Evolutionary conservation across 1,140 invertebrate genomes (phyloP), one percentile per base, ranked within the genome.

Genomic region (Tetranychus urticae): DNA sequence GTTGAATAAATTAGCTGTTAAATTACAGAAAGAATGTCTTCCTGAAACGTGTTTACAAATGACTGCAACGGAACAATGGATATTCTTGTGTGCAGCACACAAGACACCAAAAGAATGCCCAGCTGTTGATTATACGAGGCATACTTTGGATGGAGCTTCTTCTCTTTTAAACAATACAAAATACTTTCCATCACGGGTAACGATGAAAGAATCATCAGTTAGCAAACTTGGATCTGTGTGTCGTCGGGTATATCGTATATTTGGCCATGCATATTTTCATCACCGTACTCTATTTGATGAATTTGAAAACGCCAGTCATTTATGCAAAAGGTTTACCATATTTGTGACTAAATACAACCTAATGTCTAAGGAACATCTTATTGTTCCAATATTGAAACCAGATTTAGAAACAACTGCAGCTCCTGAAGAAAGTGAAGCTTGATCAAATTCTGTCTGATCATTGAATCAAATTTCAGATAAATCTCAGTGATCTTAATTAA

Each of bases 41-140:
- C 91, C 94, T 33, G 85, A 92, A 65, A 90, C 83, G 3, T 99
- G 96, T 72, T 91, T 85, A 52, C 93, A 99, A 76, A 99, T 99
- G 96, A 99, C 94, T 50, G 96, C 96, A 4, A 99, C 94, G 23
- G 93, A 98, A 76, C 94, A 99, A 70, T 99, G 94, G 94, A 98
- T 98, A 71, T 98, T 98, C 74, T 76, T 99, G 45, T 99, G 96
- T 80, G 96, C 96, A 62, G 93, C 94, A 56, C 96, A 99, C 72
- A 98, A 98, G 79, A 97, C 93, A 64, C 96, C 96, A 34, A 98
- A 98, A 75, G 94, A 99, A 80, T 99, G 96, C 75, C 89, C 94
- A 60, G 96, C 96, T 31, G 98, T 99, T 71, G 94, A 99, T 74
- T 99, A 99, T 69, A 98, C 94, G 1, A 77, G 94, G 66, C 96